Evolutionary conservation across 2,113 vertebrate genomes (phyloP), one percentile per base, ranked within the genome.

Genomic region (Podarcis raffonei): DNA sequence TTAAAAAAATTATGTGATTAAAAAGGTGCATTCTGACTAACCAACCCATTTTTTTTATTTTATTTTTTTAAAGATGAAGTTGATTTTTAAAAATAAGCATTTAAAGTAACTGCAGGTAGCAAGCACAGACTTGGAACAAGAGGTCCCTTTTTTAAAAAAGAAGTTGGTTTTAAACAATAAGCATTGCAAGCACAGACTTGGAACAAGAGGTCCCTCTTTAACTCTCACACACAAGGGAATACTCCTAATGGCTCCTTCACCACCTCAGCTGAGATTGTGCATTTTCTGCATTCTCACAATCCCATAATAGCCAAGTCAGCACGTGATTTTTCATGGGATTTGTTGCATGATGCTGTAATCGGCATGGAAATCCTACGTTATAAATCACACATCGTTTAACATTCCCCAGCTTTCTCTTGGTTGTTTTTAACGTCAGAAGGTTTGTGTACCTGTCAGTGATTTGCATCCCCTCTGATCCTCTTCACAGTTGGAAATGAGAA

Each of bases 361-460:
- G 27, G 9, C 37, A 53, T 13, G 57, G 25, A 30, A 68, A 57
- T 35, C 18, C 27, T 13, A 13, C 39, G 20, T 48, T 84, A 37
- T 62, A 25, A 79, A 78, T 42, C 48, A 39, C 4, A 2, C 32
- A 53, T 2, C 2, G 3, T 59, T 62, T 86, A 65, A 27, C 35
- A 1, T 84, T 35, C 12, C 16, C 18, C 9, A 91, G 53, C 1
- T 0, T 22, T 32, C 90, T 71, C 23, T 18, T n/a, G 2, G 42
- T 83, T 5, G 80, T 15, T 8, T 53, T 87, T 86, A 88, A 86
- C 91, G 88, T 62, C 42, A 81, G 88, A 92, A 90, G 30, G 42
- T 2, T 22, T 1, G 81, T 87, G 90, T 92, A 91, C 80, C 75
- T 91, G 74, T 74, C 91, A 91, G 66, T 71, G 4, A 1, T 84